Percentiles rank a stretch among this genome's conserved stretches.
phyloP scores from a whole-genome alignment of 23 tunicate genomes.

The Trididemnum nubilum region DNA sequence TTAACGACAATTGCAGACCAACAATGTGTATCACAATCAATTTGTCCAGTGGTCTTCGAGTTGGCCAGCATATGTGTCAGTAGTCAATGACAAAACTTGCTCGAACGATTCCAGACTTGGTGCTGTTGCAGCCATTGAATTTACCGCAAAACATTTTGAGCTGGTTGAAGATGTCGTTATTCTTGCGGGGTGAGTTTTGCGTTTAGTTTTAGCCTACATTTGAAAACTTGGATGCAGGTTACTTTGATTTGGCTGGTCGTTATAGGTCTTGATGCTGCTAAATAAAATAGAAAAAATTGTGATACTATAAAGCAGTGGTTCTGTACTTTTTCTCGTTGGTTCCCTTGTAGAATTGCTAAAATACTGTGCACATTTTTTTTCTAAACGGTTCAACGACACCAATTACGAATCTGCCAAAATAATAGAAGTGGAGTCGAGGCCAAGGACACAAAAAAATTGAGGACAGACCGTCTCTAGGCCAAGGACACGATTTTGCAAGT shows the following conservation, averaged over 20 bases:
- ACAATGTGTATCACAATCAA: constrained; percentile 40
- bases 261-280: not conserved
- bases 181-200: constrained; percentile 69
- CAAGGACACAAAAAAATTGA: too few relatives aligned
- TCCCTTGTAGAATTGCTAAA: too few relatives aligned
- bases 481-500: too few relatives aligned
- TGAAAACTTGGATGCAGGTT: not conserved
- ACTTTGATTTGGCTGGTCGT: not conserved
- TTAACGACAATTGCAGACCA: constrained; percentile 44
- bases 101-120: constrained; percentile 70
- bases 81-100: constrained; percentile 55
- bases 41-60: constrained; percentile 38
- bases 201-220: too few relatives aligned
- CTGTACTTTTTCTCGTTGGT: too few relatives aligned
- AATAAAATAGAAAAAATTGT: not conserved
- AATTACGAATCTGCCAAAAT: too few relatives aligned
- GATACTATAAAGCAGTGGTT: too few relatives aligned
- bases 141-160: constrained; percentile 28
- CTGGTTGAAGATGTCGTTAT: constrained; percentile 38
- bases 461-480: too few relatives aligned
- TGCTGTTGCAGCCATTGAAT: constrained; percentile 67
- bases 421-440: too few relatives aligned
- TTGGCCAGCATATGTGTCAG: constrained; percentile 43
- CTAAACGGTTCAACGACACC: too few relatives aligned
- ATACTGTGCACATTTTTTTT: too few relatives aligned